Percentiles rank a stretch among this genome's conserved stretches.
These are phyloP conservation scores for Argyrosomus japonicus DNA, from an alignment of 2,113 vertebrate species.

Conservation along the genomic window DNA sequence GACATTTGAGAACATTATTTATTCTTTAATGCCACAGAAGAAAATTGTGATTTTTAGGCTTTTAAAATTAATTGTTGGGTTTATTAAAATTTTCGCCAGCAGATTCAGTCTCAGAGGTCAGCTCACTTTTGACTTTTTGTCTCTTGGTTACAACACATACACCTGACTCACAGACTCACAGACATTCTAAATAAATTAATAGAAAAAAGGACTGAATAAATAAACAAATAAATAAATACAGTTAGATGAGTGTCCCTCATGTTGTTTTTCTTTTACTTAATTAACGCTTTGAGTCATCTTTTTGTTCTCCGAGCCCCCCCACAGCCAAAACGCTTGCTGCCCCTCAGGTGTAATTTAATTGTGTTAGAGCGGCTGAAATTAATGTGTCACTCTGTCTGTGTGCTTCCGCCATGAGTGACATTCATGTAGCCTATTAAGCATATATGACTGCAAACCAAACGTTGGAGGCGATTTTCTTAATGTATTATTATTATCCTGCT, in stretches of 20 bases:
- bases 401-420: constrained; percentile 13
- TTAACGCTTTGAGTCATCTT: constrained; percentile 58
- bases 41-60: neutral
- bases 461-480: neutral
- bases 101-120: constrained; percentile 9
- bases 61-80: neutral
- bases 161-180: neutral
- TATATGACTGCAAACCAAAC: constrained; percentile 26
- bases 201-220: neutral
- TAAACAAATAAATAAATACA: neutral
- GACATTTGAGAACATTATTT: neutral
- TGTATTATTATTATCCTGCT: neutral
- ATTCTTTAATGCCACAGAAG: neutral
- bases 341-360: constrained; percentile 56
- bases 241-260: neutral
- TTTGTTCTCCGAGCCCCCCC: constrained; percentile 14
- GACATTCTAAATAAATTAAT: neutral
- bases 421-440: constrained; percentile 3
- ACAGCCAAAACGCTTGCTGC: constrained; percentile 2
- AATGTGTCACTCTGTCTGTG: constrained; percentile 44
- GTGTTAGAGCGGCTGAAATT: constrained; percentile 24
- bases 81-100: neutral
- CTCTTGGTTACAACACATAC: neutral
- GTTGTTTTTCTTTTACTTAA: constrained; percentile 10
- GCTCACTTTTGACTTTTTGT: neutral